Percentiles rank a stretch among this genome's conserved stretches.
Conservation (phyloP, 2,113 vertebrate genomes). For the Oreotragus oreotragus region DNA sequence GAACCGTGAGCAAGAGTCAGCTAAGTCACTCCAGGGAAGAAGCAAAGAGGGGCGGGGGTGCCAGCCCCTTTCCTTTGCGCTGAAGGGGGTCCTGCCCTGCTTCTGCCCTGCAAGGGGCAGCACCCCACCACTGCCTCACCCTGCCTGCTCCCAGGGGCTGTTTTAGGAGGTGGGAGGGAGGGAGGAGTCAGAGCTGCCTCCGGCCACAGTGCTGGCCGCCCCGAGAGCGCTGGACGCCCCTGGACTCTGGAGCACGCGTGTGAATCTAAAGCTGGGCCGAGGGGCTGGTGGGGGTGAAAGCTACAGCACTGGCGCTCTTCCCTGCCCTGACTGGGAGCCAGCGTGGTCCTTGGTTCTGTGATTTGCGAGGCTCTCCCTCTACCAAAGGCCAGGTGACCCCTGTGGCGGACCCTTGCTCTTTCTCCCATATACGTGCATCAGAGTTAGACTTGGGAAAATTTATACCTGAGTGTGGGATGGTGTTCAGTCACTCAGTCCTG, state of each 20-base stretch:
- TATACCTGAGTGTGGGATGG: too few relatives aligned
- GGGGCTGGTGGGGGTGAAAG: accelerated
- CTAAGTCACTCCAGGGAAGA: background rate
- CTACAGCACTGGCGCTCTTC: accelerated
- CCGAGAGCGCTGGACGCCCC: accelerated
- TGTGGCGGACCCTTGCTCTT: accelerated
- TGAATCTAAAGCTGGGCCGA: background rate
- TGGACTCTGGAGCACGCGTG: accelerated
- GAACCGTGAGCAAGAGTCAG: accelerated
- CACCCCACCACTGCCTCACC: accelerated
- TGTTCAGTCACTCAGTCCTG: background rate
- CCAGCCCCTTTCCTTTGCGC: background rate
- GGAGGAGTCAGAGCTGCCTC: too few relatives aligned
- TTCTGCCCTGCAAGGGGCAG: background rate
- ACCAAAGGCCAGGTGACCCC: accelerated
- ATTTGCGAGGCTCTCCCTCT: accelerated
- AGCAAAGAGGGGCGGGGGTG: accelerated
- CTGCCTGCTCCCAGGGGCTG: accelerated
- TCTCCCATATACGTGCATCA: accelerated
- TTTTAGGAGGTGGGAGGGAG: too few relatives aligned
- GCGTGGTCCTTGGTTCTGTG: accelerated
- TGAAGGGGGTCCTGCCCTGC: background rate
- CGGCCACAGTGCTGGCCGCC: background rate
- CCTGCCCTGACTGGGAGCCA: accelerated
- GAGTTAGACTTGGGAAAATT: too few relatives aligned